Evolutionary conservation across 1,140 invertebrate species (phyloP), one percentile per base, ranked within the genome.

Genomic region (Bombyx mandarina): DNA sequence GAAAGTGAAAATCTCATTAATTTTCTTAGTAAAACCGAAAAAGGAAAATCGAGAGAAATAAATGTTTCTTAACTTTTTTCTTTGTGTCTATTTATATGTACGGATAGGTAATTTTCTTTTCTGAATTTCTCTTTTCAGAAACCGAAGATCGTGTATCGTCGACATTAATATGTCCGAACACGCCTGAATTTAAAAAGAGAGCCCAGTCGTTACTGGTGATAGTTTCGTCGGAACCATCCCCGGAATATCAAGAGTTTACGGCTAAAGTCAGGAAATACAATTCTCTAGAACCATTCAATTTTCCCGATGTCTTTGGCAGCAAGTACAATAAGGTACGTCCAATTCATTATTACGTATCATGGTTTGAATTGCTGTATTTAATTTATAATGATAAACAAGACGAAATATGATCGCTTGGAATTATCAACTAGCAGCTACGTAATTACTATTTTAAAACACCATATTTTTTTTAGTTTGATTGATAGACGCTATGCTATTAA

Each of bases 121-220:
- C 4, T 5, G 26, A 35, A 35, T 53, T 51, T 22, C 42, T 51
- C 26, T 35, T 51, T 26, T n/a, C 6, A 79, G 76, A 74, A 56
- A 77, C 75, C 9, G 79, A 79, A 59, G 81, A 83, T 42, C 73
- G 75, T n/a, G 75, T 71, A 3, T 65, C 55, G 6, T 45, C 88
- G 60, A 84, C 91, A 74, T 82, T 88, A 56, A 89, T 89, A 66
- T 94, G 93, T 76, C 81, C 90, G 10, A 90, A 91, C 58, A 90
- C 91, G 6, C 88, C 89, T 49, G 91, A 91, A 69, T 94, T 94
- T 69, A 82, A 90, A 60, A 93, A 93, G 67, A 88, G 91, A 55
- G 93, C 94, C 1, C 90, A 92, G 64, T 97, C 96, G 4, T 81
- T 98, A 6, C 89, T 98, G 57, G 95, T 98, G 0, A 92, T 98